Percentiles rank a stretch among this genome's conserved stretches.
phyloP scores from a whole-genome alignment of 2,113 vertebrate genomes.

The Odocoileus hemionus region DNA sequence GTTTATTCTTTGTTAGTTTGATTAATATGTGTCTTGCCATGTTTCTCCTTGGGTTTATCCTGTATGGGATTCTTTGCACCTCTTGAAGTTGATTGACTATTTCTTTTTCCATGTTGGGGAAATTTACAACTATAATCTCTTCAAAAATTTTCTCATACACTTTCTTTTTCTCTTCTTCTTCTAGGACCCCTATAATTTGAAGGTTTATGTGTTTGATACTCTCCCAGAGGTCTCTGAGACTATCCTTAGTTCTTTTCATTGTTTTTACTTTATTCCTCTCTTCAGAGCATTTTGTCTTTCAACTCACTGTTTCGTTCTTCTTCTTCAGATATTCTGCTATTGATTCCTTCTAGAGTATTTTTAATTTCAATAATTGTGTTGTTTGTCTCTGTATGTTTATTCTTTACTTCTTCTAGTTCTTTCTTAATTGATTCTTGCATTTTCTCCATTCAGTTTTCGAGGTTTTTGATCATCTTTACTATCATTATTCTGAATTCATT shows the following conservation, averaged over 20 bases:
- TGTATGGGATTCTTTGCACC: not conserved
- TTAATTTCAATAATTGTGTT: not conserved
- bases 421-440: not conserved
- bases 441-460: not conserved
- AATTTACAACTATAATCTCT: not conserved
- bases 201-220: not conserved
- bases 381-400: not conserved
- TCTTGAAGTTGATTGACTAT: not conserved
- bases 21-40: not conserved
- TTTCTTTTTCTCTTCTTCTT: not conserved
- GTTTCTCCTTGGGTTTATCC: not conserved
- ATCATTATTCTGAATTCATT: not conserved
- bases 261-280: not conserved
- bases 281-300: not conserved
- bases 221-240: not conserved
- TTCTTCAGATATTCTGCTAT: not conserved
- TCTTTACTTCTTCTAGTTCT: not conserved
- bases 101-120: not conserved
- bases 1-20: not conserved
- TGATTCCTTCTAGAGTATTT: not conserved
- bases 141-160: not conserved
- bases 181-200: not conserved
- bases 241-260: not conserved
- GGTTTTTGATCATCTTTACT: not conserved
- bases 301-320: not conserved